Conservation (phyloP, 2,797 vertebrate genomes). For the Oreochromis grahami region DNA sequence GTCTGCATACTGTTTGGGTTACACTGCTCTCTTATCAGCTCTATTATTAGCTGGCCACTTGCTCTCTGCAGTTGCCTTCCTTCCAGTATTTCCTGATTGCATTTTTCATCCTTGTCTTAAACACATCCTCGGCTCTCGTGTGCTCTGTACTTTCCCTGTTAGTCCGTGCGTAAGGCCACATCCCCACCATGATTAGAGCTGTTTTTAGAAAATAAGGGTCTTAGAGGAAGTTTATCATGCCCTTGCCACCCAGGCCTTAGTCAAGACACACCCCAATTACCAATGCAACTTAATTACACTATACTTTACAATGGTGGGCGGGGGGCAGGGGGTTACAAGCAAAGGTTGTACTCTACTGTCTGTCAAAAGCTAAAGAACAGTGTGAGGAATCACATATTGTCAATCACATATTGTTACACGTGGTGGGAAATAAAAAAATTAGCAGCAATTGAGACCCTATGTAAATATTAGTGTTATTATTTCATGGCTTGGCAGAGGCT, state of each 20-base stretch:
- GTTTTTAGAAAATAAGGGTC: slow-evolving; percentile 39
- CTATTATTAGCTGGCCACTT: slow-evolving; percentile 74
- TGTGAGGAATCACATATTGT: background rate
- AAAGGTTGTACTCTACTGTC: background rate
- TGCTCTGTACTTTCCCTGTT: slow-evolving; percentile 49
- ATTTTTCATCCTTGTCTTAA: slow-evolving; percentile 52
- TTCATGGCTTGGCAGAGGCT: slow-evolving; percentile 62
- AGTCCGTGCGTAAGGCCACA: slow-evolving; percentile 34
- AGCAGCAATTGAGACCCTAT: slow-evolving; percentile 47
- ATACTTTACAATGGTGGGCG: slow-evolving; percentile 36
- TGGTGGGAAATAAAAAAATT: slow-evolving; percentile 27
- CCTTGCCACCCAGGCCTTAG: slow-evolving; percentile 37
- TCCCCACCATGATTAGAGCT: slow-evolving; percentile 46
- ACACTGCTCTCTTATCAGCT: slow-evolving; percentile 57
- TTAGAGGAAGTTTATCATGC: slow-evolving; percentile 41
- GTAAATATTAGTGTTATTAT: slow-evolving; percentile 76
- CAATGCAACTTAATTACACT: background rate
- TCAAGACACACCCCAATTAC: slow-evolving; percentile 49
- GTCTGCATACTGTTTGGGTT: slow-evolving; percentile 57
- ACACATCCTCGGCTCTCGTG: slow-evolving; percentile 25
- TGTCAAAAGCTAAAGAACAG: slow-evolving; percentile 35
- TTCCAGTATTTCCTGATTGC: slow-evolving; percentile 72
- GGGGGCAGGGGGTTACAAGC: background rate
- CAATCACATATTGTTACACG: slow-evolving; percentile 26
- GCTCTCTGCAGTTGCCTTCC: slow-evolving; percentile 62